Evolutionary conservation across 1,140 invertebrate species (phyloP).

Genomic region (Neodiprion virginianus): DNA sequence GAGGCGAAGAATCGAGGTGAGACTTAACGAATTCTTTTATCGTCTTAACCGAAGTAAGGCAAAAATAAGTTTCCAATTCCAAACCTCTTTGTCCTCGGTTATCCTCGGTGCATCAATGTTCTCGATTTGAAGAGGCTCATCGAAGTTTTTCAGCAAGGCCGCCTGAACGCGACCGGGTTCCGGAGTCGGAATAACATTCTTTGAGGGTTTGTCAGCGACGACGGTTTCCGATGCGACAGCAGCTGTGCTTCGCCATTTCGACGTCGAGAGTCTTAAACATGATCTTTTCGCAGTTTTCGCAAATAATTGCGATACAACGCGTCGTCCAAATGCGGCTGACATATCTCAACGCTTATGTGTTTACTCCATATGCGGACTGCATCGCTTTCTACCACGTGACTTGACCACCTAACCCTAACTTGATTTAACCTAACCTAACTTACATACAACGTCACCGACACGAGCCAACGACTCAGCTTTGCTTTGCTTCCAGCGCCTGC

Average conservation of each 20-base stretch:
- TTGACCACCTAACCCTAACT: not conserved
- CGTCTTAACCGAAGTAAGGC: not conserved
- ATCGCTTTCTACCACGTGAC: too few species aligned
- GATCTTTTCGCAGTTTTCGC: constrained; percentile 13
- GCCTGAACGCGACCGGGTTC: constrained; percentile 46
- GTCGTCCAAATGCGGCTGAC: constrained; percentile 28
- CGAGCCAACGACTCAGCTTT: too few species aligned
- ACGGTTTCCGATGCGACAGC: not conserved
- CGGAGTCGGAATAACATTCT: constrained; percentile 21
- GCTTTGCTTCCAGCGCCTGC: not conserved
- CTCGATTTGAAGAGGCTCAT: constrained; percentile 57
- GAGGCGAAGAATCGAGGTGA: constrained; percentile 22
- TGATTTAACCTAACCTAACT: not conserved
- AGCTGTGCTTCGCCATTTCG: not conserved
- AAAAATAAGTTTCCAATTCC: constrained; percentile 18
- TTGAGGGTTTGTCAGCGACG: not conserved
- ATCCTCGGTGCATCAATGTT: constrained; percentile 44
- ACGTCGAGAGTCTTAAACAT: not conserved
- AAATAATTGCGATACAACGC: constrained; percentile 32
- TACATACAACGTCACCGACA: not conserved
- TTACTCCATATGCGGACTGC: too few species aligned
- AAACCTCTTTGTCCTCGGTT: constrained; percentile 53
- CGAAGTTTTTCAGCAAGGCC: constrained; percentile 61
- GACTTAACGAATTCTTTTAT: too few species aligned
- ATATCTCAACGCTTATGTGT: constrained; percentile 21